Conservation (phyloP, 2,888 invertebrate species). For the Platycnemis pennipes region DNA sequence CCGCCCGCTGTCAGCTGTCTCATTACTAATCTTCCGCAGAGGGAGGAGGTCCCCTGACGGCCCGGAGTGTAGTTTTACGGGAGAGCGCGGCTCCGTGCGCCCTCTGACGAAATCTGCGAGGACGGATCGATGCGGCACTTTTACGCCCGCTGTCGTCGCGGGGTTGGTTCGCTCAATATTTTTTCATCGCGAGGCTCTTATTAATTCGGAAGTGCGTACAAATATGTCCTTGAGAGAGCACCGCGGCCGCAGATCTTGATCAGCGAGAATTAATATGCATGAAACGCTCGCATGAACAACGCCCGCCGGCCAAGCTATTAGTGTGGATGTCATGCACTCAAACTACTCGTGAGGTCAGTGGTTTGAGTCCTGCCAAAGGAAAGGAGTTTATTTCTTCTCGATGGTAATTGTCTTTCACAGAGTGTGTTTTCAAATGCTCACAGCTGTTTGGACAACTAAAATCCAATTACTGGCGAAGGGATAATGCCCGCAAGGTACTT, state of each 20-base stretch:
- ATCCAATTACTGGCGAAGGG: background rate
- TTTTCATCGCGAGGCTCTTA: background rate
- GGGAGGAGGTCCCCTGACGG: background rate
- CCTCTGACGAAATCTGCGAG: background rate
- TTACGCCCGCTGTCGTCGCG: background rate
- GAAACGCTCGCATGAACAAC: background rate
- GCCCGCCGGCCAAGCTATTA: background rate
- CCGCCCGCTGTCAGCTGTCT: slow-evolving; percentile 26
- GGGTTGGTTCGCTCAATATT: background rate
- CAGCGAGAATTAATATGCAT: background rate
- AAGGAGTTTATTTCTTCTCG: background rate
- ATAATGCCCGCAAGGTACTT: background rate
- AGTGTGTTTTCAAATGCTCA: background rate
- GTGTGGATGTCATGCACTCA: background rate
- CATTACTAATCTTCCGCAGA: background rate
- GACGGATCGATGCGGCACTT: background rate
- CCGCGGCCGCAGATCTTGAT: background rate
- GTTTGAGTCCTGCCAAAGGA: background rate
- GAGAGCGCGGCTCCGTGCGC: background rate
- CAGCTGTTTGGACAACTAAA: background rate
- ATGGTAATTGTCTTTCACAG: background rate
- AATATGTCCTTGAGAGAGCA: background rate
- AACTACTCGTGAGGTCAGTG: background rate
- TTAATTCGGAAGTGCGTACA: background rate
- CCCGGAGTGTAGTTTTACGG: slow-evolving; percentile 6